Conservation (phyloP, 2,113 vertebrate genomes). For the Brienomyrus brachyistius region DNA sequence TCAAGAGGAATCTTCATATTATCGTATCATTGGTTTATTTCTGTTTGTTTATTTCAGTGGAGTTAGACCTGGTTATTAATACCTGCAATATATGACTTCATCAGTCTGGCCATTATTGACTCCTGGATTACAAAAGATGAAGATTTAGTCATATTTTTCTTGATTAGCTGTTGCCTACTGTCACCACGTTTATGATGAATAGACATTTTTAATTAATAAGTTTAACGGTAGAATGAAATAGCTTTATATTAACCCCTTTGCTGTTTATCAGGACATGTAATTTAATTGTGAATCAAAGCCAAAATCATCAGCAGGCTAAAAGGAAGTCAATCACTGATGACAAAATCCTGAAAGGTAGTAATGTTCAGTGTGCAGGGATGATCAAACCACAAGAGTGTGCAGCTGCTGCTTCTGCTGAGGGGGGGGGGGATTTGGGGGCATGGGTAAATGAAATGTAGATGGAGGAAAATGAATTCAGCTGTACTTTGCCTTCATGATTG, state of each 20-base stretch:
- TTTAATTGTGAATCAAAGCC: background rate
- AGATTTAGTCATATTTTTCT: no score
- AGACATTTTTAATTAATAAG: background rate
- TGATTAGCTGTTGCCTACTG: background rate
- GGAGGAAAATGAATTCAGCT: background rate
- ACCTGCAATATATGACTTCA: no score
- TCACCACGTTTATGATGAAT: background rate
- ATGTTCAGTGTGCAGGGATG: background rate
- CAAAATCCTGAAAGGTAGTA: conserved; percentile 6
- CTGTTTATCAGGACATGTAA: background rate
- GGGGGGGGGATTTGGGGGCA: background rate
- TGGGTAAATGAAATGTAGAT: background rate
- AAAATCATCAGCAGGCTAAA: background rate
- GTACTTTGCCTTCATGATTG: conserved; percentile 12
- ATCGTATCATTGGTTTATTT: background rate
- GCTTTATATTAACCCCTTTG: background rate
- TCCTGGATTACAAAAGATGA: no score
- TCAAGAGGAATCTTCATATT: background rate
- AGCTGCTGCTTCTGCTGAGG: background rate
- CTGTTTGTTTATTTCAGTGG: background rate
- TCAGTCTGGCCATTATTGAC: no score
- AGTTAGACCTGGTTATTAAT: background rate
- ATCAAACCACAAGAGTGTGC: background rate
- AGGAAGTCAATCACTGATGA: background rate
- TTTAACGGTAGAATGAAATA: background rate